These are phyloP conservation scores for Thrips palmi DNA, from an alignment of 1,140 invertebrate genomes.

Conservation along the genomic window DNA sequence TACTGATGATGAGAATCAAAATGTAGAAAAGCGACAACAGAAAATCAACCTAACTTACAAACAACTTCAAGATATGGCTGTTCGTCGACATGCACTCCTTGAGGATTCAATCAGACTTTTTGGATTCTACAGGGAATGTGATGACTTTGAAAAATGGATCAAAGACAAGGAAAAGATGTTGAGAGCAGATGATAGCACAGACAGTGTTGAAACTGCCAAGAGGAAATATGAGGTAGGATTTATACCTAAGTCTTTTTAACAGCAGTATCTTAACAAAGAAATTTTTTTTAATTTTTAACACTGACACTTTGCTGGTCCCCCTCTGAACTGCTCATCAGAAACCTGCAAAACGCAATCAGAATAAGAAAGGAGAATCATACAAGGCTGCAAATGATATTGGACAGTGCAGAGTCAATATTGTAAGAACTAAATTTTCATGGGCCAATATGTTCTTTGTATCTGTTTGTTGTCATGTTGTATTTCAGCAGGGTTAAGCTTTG, in stretches of 20 bases:
- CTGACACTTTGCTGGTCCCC: background rate
- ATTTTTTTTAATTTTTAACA: background rate
- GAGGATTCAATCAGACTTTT: constrained; percentile 87
- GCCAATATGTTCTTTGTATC: too few species aligned
- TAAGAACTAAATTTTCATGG: too few species aligned
- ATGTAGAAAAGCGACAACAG: constrained; percentile 63
- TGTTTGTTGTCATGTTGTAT: too few species aligned
- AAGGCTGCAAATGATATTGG: too few species aligned
- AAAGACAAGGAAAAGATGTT: constrained; percentile 85
- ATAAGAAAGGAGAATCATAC: too few species aligned
- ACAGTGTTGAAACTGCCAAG: constrained; percentile 85
- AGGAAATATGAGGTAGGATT: constrained; percentile 72
- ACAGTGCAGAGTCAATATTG: too few species aligned
- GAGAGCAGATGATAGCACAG: constrained; percentile 60
- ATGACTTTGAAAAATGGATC: constrained; percentile 96
- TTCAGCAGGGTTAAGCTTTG: too few species aligned
- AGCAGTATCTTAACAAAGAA: background rate
- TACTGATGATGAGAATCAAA: constrained; percentile 40
- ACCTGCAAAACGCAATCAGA: too few species aligned
- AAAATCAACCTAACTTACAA: constrained; percentile 63
- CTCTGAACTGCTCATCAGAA: background rate
- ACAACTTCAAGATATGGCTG: constrained; percentile 61
- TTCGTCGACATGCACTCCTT: constrained; percentile 62
- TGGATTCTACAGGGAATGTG: constrained; percentile 91
- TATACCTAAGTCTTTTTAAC: background rate